A percentile compares a stretch with the other conserved stretches of the same genome.
Evolutionary conservation across 53 echinoderm and acorn worm species (phyloP).

Genomic region (Holothuria leucospilota): DNA sequence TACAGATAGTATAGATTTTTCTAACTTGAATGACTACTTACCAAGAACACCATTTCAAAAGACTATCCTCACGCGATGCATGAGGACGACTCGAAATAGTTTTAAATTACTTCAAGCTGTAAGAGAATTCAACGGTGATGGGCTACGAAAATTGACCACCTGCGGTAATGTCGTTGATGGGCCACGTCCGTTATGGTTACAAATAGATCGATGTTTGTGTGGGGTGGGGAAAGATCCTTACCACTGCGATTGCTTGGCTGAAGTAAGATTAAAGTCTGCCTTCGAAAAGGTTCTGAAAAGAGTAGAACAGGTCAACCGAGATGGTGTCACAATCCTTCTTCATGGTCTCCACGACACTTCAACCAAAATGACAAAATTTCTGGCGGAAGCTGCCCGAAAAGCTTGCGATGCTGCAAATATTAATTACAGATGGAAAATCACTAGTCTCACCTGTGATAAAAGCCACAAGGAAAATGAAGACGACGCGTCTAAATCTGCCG

Average conservation of each 20-base stretch:
- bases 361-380: constrained; percentile 13
- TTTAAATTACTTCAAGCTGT: constrained; percentile 18
- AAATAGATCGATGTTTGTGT: constrained; percentile 12
- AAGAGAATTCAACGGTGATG: constrained; percentile 38
- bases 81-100: constrained; percentile 30
- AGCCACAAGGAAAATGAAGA: not conserved
- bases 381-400: not conserved
- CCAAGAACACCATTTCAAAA: not conserved
- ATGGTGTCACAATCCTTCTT: constrained; percentile 10
- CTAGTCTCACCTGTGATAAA: not conserved
- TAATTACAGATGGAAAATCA: not conserved
- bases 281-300: not conserved
- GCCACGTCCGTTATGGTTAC: constrained; percentile 1
- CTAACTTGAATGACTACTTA: not conserved
- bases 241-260: not conserved
- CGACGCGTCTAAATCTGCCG: no score
- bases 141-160: not conserved
- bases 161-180: constrained; percentile 37
- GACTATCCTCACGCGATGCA: constrained; percentile 2
- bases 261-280: not conserved
- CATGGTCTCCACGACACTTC: constrained; percentile 14
- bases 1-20: not conserved
- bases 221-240: not conserved
- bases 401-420: constrained; percentile 8
- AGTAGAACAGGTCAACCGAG: not conserved